phyloP scores from a whole-genome alignment of 2,113 vertebrate species.

The Vombatus ursinus region DNA sequence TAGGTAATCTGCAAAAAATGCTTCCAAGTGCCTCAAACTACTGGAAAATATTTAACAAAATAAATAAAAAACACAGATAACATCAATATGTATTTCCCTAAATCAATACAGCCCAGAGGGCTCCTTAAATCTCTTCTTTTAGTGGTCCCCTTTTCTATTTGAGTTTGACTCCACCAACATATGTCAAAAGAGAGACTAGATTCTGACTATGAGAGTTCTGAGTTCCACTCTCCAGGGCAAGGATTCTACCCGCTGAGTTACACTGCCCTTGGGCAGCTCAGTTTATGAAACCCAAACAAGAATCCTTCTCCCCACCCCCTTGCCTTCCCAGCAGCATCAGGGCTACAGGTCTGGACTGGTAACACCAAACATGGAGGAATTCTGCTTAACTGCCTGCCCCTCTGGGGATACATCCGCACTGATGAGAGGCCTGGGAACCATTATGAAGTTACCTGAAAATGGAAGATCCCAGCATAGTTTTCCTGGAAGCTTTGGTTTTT shows the following conservation, averaged over 20 bases:
- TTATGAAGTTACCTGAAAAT: conserved; percentile 86
- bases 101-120: background rate
- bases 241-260: background rate
- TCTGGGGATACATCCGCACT: fast-evolving
- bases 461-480: conserved; percentile 91
- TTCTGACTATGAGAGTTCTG: background rate
- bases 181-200: background rate
- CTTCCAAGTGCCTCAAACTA: background rate
- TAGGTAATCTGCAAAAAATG: background rate
- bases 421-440: background rate
- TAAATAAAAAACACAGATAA: background rate
- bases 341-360: background rate
- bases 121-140: background rate
- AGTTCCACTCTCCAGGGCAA: background rate
- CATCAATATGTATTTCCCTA: background rate
- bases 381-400: no score
- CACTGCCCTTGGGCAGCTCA: background rate
- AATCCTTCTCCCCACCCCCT: background rate
- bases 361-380: background rate
- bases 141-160: background rate
- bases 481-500: conserved; percentile 88
- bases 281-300: background rate
- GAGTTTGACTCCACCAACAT: background rate
- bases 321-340: background rate
- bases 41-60: background rate